Conservation (phyloP, 2,888 invertebrate species). For the Catocala fraxini region DNA sequence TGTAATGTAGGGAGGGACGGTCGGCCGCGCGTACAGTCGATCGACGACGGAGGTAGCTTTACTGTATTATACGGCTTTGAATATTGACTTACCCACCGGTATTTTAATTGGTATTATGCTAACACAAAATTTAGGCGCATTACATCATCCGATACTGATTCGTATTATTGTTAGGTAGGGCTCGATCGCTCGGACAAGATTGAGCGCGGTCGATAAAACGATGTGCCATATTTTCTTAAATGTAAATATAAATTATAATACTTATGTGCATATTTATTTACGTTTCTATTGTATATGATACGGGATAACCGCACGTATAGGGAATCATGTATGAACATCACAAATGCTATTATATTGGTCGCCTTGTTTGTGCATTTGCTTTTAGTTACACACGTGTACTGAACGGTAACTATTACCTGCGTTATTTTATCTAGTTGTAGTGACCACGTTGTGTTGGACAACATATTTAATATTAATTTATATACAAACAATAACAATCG, state of each 20-base stretch:
- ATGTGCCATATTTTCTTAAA: slow-evolving; percentile 87
- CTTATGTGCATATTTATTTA: slow-evolving; percentile 85
- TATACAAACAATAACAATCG: slow-evolving; percentile 36
- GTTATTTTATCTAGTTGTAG: slow-evolving; percentile 56
- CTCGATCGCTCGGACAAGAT: slow-evolving; percentile 65
- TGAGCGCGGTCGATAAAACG: slow-evolving; percentile 81
- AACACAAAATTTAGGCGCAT: slow-evolving; percentile 78
- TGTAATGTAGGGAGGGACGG: slow-evolving; percentile 54
- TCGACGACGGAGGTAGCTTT: slow-evolving; percentile 65
- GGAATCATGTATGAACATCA: slow-evolving; percentile 72
- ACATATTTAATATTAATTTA: slow-evolving; percentile 38
- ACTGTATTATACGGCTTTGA: slow-evolving; percentile 72
- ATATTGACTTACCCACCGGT: slow-evolving; percentile 86
- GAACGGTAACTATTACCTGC: slow-evolving; percentile 57
- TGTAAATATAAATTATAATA: slow-evolving; percentile 86
- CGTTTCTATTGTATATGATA: slow-evolving; percentile 71
- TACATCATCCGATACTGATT: slow-evolving; percentile 68
- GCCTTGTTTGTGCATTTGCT: slow-evolving; percentile 85
- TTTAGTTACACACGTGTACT: slow-evolving; percentile 69
- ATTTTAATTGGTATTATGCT: slow-evolving; percentile 86
- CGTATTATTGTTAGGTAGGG: slow-evolving; percentile 65
- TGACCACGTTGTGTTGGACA: slow-evolving; percentile 44
- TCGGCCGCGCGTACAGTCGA: slow-evolving; percentile 74
- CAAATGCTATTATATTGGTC: slow-evolving; percentile 73
- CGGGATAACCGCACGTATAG: slow-evolving; percentile 63